Evolutionary conservation across 2,888 invertebrate species (phyloP).

Genomic region (Zygogramma bicolorata): DNA sequence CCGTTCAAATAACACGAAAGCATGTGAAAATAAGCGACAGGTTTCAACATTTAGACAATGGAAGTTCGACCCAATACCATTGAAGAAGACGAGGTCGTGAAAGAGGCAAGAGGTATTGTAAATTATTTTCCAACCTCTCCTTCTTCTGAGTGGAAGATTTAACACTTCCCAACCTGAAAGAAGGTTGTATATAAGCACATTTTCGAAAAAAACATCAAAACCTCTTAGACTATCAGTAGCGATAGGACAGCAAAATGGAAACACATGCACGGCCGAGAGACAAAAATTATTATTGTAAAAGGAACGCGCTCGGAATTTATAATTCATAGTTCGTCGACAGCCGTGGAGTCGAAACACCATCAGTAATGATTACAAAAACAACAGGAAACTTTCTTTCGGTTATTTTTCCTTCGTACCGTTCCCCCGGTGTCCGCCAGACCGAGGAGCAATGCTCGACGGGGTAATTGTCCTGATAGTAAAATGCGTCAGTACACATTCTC

Average conservation of each 20-base stretch:
- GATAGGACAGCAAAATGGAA: neutral
- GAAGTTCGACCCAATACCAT: too few species aligned
- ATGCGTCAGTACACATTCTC: neutral
- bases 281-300: neutral
- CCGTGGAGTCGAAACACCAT: neutral
- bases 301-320: neutral
- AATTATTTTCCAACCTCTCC: too few species aligned
- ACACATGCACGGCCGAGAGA: neutral
- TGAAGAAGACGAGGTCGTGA: too few species aligned
- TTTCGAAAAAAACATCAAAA: too few species aligned
- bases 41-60: too few species aligned
- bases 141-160: too few species aligned
- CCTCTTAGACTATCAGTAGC: too few species aligned
- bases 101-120: too few species aligned
- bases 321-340: neutral
- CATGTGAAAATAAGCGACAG: too few species aligned
- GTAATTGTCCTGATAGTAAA: neutral
- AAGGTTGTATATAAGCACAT: too few species aligned
- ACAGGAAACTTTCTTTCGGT: neutral
- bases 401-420: neutral
- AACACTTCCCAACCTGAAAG: too few species aligned
- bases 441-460: neutral
- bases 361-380: neutral
- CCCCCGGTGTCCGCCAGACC: neutral
- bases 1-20: too few species aligned